Conservation (phyloP, 2,888 invertebrate genomes). For the Chalcosyrphus nemorum region DNA sequence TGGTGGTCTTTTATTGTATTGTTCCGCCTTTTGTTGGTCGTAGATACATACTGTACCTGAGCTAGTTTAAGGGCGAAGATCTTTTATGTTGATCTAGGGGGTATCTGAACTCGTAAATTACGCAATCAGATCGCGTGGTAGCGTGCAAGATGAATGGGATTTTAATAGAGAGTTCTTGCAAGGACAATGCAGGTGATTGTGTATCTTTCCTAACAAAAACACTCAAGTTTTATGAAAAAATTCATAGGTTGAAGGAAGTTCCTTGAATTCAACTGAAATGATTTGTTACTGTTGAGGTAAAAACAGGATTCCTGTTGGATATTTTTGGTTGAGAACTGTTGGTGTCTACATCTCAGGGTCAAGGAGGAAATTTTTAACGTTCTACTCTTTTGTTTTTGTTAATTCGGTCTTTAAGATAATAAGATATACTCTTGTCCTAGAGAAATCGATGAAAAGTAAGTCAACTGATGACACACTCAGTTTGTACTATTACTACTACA, state of each 20-base stretch:
- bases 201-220: too few relatives aligned
- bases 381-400: too few relatives aligned
- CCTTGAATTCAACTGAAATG: neutral
- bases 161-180: neutral
- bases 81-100: neutral
- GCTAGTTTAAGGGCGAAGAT: neutral
- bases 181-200: neutral
- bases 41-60: neutral
- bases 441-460: too few relatives aligned
- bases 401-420: too few relatives aligned
- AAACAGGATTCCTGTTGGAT: neutral
- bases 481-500: too few relatives aligned
- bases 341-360: too few relatives aligned
- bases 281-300: neutral
- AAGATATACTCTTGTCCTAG: too few relatives aligned
- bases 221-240: neutral
- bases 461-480: too few relatives aligned
- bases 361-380: too few relatives aligned
- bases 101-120: slow-evolving; percentile 29
- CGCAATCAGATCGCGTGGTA: slow-evolving; percentile 10
- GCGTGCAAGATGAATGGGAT: slow-evolving; percentile 12
- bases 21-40: neutral
- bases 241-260: neutral
- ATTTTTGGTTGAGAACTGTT: too few relatives aligned
- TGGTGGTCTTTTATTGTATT: slow-evolving; percentile 1